Evolutionary conservation across 53 echinoderm and acorn worm species (phyloP).

Genomic region (Temnopleurus reevesii): DNA sequence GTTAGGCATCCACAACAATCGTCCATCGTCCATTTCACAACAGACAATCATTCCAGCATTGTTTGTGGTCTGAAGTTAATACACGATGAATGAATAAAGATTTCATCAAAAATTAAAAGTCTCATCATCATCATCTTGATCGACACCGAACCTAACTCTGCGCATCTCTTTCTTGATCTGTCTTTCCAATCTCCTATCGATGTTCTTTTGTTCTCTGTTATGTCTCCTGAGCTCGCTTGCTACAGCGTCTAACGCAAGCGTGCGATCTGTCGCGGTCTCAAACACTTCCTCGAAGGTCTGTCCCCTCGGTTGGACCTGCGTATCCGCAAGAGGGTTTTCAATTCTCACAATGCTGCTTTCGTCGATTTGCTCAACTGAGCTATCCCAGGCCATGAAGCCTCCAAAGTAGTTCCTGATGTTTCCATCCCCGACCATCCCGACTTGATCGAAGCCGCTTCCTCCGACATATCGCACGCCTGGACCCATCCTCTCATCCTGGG

Average conservation of each 20-base stretch:
- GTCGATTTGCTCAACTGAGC: not conserved
- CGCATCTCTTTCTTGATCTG: constrained; percentile 36
- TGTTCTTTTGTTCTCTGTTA: constrained; percentile 12
- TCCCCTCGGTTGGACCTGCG: not conserved
- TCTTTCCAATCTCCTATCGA: constrained; percentile 8
- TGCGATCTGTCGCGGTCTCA: constrained; percentile 15
- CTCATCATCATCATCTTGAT: constrained; percentile 2
- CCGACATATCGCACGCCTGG: not conserved
- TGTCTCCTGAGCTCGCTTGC: not conserved
- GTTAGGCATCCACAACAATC: no score
- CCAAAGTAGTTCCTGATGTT: constrained; percentile 39
- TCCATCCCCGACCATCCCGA: not conserved
- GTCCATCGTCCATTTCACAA: no score
- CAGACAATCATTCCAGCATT: no score
- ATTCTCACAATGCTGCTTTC: not conserved
- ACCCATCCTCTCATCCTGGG: not conserved
- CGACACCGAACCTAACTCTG: not conserved
- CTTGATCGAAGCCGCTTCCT: not conserved
- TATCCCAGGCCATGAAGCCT: constrained; percentile 24
- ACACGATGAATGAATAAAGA: no score
- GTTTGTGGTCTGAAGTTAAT: no score
- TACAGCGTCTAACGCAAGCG: not conserved
- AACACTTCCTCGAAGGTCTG: not conserved
- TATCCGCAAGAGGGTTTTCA: not conserved
- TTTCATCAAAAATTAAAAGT: constrained; percentile 27